These are phyloP conservation scores for Orchesellides sinensis DNA, from an alignment of 2,888 invertebrate species.

Conservation along the genomic window DNA sequence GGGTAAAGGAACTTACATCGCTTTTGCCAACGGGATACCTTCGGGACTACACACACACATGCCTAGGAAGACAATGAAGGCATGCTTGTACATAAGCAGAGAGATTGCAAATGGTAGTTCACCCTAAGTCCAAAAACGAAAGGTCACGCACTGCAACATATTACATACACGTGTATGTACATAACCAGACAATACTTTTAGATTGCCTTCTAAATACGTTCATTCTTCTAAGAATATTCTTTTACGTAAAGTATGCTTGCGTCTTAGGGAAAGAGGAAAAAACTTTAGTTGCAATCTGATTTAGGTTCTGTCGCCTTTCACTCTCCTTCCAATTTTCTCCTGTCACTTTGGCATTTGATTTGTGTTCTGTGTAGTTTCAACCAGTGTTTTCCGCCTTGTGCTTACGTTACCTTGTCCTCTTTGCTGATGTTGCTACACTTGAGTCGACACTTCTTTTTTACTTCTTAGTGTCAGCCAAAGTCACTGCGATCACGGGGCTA, in stretches of 20 bases:
- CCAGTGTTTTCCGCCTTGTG: neutral
- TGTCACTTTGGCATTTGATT: constrained; percentile 60
- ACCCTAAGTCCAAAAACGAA: neutral
- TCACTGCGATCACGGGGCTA: neutral
- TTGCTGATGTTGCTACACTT: neutral
- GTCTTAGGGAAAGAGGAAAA: constrained; percentile 12
- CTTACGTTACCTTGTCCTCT: neutral
- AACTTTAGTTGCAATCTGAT: constrained; percentile 54
- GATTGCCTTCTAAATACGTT: neutral
- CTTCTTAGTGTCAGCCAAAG: neutral
- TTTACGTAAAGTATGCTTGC: neutral
- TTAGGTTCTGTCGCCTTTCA: constrained; percentile 59
- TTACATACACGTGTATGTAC: neutral
- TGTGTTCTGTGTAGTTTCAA: constrained; percentile 45
- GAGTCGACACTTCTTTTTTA: neutral
- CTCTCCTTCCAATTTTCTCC: constrained; percentile 60
- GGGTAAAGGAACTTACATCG: neutral
- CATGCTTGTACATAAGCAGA: neutral
- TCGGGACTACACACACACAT: constrained; percentile 3
- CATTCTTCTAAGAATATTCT: neutral
- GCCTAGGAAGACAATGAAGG: constrained; percentile 10
- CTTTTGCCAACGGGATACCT: neutral
- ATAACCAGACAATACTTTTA: neutral
- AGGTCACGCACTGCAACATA: neutral
- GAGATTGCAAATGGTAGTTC: neutral